Conservation (phyloP, 2,888 invertebrate species). For the Rosalia funebris region DNA sequence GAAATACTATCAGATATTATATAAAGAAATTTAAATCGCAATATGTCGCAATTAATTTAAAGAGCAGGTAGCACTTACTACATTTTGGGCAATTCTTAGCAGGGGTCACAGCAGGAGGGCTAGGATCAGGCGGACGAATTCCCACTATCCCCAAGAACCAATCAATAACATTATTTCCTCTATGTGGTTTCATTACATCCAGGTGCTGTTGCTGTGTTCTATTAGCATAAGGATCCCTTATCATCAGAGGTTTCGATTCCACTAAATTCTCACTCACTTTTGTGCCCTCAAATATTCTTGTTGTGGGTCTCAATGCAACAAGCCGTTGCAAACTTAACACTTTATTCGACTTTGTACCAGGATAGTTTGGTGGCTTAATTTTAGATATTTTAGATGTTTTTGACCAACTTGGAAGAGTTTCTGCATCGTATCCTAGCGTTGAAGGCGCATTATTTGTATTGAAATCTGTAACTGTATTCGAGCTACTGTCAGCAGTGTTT, state of each 20-base stretch:
- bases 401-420: constrained; percentile 43
- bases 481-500: too few species aligned
- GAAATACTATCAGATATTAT: too few species aligned
- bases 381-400: constrained; percentile 4
- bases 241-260: constrained; percentile 33
- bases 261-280: constrained; percentile 36
- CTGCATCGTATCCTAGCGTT: too few species aligned
- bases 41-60: too few species aligned
- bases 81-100: constrained; percentile 50
- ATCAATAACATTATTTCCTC: constrained; percentile 52
- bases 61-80: too few species aligned
- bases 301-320: neutral
- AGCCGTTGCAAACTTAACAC: neutral
- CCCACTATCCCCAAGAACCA: constrained; percentile 59
- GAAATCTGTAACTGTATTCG: too few species aligned
- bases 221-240: constrained; percentile 28
- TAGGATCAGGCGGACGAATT: constrained; percentile 40
- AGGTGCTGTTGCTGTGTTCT: constrained; percentile 22
- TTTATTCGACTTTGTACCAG: constrained; percentile 2
- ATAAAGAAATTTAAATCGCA: too few species aligned
- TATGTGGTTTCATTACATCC: constrained; percentile 19
- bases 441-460: too few species aligned
- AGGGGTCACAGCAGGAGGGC: constrained; percentile 29
- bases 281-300: constrained; percentile 11
- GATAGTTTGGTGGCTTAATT: constrained; percentile 8